phyloP scores from a whole-genome alignment of 1,140 invertebrate genomes.

The Ladona fulva region DNA sequence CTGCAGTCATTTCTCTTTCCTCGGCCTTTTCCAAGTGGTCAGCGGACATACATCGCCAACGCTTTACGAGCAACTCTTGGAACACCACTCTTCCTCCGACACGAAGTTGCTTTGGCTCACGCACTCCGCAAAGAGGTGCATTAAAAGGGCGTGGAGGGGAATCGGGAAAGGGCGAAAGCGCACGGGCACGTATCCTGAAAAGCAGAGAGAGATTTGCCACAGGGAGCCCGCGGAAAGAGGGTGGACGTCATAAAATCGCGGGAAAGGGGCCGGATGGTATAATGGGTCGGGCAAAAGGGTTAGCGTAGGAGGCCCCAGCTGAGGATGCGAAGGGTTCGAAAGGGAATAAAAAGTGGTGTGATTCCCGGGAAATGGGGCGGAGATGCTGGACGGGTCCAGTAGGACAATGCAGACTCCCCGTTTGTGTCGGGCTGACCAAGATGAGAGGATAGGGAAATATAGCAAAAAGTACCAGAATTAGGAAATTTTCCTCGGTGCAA shows the following conservation, averaged over 20 bases:
- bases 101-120: neutral
- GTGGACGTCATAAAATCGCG: neutral
- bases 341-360: neutral
- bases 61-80: neutral
- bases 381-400: too few species aligned
- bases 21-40: neutral
- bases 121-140: neutral
- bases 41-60: neutral
- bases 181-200: neutral
- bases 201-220: neutral
- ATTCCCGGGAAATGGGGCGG: constrained; percentile 17
- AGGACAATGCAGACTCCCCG: neutral
- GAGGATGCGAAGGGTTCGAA: neutral
- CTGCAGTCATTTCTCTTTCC: neutral
- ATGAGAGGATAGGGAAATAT: constrained; percentile 25
- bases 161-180: neutral
- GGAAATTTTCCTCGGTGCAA: too few species aligned
- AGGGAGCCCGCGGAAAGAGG: neutral
- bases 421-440: constrained; percentile 26
- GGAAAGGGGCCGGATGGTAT: constrained; percentile 11
- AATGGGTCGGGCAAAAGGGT: neutral
- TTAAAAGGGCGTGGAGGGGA: neutral
- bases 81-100: neutral
- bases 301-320: neutral
- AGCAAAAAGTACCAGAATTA: too few species aligned